phyloP scores from a whole-genome alignment of 2,797 vertebrate species.

The Sebastes nivosus region DNA sequence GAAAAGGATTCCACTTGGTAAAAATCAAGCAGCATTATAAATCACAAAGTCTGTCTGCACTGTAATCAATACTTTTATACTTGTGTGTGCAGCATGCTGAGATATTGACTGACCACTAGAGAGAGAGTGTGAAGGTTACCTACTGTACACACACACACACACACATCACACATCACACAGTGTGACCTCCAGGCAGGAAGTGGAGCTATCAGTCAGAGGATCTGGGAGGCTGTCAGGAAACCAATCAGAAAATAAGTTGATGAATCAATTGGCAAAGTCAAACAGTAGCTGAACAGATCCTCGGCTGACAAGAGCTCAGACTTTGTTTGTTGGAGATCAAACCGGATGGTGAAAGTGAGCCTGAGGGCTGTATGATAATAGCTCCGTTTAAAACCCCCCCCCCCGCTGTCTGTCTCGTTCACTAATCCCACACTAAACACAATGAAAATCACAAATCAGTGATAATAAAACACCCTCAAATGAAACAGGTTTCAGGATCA shows the following conservation, averaged over 20 bases:
- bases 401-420: slow-evolving; percentile 36
- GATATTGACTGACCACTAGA: slow-evolving; percentile 51
- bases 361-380: slow-evolving; percentile 59
- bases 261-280: slow-evolving; percentile 67
- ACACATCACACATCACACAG: slow-evolving; percentile 52
- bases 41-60: slow-evolving; percentile 38
- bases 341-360: slow-evolving; percentile 63
- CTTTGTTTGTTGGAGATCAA: slow-evolving; percentile 64
- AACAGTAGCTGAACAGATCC: slow-evolving; percentile 45
- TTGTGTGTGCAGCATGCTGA: slow-evolving; percentile 39
- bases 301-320: slow-evolving; percentile 55
- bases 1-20: slow-evolving; percentile 51
- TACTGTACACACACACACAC: slow-evolving; percentile 19
- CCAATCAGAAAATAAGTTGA: slow-evolving; percentile 71
- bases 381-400: slow-evolving; percentile 38
- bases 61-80: slow-evolving; percentile 58
- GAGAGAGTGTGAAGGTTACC: slow-evolving; percentile 56
- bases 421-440: slow-evolving; percentile 38
- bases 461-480: not conserved
- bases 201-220: slow-evolving; percentile 58
- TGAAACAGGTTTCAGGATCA: too few species aligned
- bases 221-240: slow-evolving; percentile 59
- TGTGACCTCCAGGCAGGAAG: slow-evolving; percentile 62
- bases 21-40: slow-evolving; percentile 57
- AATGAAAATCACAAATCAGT: not conserved